These are phyloP conservation scores for Parapsyche elsis DNA, from an alignment of 1,140 invertebrate genomes.

Conservation along the genomic window DNA sequence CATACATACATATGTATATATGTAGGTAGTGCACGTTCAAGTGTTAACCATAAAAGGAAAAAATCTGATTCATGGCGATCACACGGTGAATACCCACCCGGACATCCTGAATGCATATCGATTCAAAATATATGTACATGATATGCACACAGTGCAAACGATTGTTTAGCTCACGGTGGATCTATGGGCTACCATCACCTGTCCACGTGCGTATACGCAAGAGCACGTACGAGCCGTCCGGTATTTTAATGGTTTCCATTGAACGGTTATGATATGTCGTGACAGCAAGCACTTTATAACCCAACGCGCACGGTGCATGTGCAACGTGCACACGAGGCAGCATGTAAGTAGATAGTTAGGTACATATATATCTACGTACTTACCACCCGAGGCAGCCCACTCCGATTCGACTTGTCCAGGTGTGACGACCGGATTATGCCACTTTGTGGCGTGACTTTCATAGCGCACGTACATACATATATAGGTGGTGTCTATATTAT, in stretches of 20 bases:
- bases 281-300: slow-evolving; percentile 9
- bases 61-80: no score
- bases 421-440: slow-evolving; percentile 15
- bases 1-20: not conserved
- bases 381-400: not conserved
- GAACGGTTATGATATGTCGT: slow-evolving; percentile 29
- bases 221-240: not conserved
- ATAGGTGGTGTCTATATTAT: not conserved
- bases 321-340: not conserved
- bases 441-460: not conserved
- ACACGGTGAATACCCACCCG: no score
- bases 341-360: not conserved
- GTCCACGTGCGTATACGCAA: slow-evolving; percentile 1
- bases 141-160: not conserved
- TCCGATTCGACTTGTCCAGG: not conserved
- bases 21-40: no score
- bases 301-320: not conserved
- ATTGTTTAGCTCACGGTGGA: not conserved
- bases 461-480: not conserved
- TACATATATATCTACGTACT: no score
- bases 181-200: not conserved
- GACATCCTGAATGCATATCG: not conserved
- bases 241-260: slow-evolving; percentile 23
- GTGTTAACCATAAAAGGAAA: no score
- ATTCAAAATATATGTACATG: not conserved